A percentile compares a stretch with the other conserved stretches of the same genome.
Evolutionary conservation across 2,797 vertebrate species (phyloP).

Genomic region (Rallus crepitans): DNA sequence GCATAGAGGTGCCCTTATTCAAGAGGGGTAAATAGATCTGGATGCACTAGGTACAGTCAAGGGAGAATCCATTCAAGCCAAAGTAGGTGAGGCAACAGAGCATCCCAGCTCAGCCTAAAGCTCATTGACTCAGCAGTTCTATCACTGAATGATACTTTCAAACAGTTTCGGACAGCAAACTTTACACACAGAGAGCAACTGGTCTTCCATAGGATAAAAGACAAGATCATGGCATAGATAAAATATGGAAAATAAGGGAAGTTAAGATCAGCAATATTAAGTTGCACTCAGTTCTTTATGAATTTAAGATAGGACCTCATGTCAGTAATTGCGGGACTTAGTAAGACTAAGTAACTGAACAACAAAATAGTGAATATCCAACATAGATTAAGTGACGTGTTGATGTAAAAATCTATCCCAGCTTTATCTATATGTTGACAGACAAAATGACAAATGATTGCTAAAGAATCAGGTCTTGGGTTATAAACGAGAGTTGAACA

Average conservation of each 20-base stretch:
- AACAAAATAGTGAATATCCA: not conserved
- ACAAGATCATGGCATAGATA: not conserved
- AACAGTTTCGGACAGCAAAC: not conserved
- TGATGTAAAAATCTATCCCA: not conserved
- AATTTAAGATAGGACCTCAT: not conserved
- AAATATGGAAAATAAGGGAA: not conserved
- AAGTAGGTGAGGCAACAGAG: not conserved
- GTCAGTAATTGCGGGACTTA: not conserved
- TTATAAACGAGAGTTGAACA: not conserved
- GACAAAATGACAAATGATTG: not conserved
- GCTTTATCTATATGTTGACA: not conserved
- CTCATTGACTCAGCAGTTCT: not conserved
- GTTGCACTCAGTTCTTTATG: not conserved
- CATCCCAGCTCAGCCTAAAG: not conserved
- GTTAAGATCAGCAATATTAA: not conserved
- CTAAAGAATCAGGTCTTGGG: not conserved
- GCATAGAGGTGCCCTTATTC: not conserved
- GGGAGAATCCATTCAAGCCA: not conserved
- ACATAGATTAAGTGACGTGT: not conserved
- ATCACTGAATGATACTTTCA: not conserved
- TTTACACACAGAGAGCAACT: not conserved
- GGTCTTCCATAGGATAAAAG: not conserved
- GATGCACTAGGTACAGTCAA: not conserved
- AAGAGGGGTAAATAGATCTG: not conserved
- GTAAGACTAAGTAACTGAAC: not conserved